Evolutionary conservation across 53 echinoderm and acorn worm genomes (phyloP).

Genomic region (Arbacia lixula): DNA sequence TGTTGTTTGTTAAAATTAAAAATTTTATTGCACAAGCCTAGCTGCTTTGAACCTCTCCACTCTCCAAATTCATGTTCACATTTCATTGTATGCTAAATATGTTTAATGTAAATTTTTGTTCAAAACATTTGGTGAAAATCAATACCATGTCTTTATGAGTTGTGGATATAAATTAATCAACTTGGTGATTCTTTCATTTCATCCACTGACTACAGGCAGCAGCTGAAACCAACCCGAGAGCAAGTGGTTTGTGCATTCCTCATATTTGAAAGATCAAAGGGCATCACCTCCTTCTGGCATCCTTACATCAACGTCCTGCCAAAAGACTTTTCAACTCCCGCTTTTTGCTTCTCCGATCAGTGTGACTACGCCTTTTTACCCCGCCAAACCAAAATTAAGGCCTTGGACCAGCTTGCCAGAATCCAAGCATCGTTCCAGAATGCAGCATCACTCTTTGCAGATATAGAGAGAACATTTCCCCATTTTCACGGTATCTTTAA

Average conservation of each 20-base stretch:
- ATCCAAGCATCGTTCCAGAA: slow-evolving; percentile 60
- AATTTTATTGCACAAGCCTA: too few species aligned
- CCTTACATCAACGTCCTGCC: slow-evolving; percentile 80
- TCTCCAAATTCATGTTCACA: too few species aligned
- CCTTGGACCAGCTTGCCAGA: slow-evolving; percentile 40
- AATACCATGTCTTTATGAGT: too few species aligned
- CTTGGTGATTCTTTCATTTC: background rate
- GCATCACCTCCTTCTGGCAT: slow-evolving; percentile 64
- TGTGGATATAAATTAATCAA: background rate
- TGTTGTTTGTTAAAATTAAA: too few species aligned
- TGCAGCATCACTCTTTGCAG: slow-evolving; percentile 52
- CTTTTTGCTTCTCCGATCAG: slow-evolving; percentile 57
- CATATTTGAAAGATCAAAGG: slow-evolving; percentile 74
- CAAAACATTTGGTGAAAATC: too few species aligned
- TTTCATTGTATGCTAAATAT: too few species aligned
- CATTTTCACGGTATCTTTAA: slow-evolving; percentile 20
- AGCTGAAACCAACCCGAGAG: slow-evolving; percentile 46
- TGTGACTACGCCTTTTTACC: slow-evolving; percentile 62
- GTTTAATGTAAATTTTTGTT: too few species aligned
- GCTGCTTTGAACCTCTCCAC: too few species aligned
- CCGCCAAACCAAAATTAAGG: background rate
- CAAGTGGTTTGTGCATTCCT: slow-evolving; percentile 77
- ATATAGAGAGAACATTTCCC: slow-evolving; percentile 43
- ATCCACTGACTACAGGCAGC: background rate
- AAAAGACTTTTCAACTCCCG: slow-evolving; percentile 72